These are phyloP conservation scores for Empis livida DNA, from an alignment of 2,888 invertebrate genomes.

Conservation along the genomic window DNA sequence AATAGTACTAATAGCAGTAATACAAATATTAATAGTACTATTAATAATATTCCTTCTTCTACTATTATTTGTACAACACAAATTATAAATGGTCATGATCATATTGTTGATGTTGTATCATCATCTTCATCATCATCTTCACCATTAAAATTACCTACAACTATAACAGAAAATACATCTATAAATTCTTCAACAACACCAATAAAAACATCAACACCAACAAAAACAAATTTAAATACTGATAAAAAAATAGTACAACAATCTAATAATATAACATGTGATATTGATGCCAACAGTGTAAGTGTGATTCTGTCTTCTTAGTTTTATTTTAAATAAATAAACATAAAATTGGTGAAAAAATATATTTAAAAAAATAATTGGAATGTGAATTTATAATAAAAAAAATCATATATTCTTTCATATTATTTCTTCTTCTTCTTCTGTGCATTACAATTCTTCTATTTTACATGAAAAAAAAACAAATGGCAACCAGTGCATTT, in stretches of 20 bases:
- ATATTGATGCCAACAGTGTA: constrained; percentile 13
- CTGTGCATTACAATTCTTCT: too few relatives aligned
- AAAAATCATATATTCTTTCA: too few relatives aligned
- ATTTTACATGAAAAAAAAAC: too few relatives aligned
- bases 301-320: constrained; percentile 3
- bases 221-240: constrained; percentile 18
- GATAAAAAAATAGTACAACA: constrained; percentile 19
- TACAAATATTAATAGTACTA: background rate
- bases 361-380: too few relatives aligned
- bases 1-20: background rate
- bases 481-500: too few relatives aligned
- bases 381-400: too few relatives aligned
- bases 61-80: background rate
- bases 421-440: too few relatives aligned
- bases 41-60: background rate
- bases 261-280: constrained; percentile 10
- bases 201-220: constrained; percentile 12
- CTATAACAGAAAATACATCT: constrained; percentile 8
- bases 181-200: constrained; percentile 7
- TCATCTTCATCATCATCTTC: constrained; percentile 3
- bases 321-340: too few relatives aligned
- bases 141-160: constrained; percentile 13
- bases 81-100: too few relatives aligned
- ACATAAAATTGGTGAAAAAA: too few relatives aligned
- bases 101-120: too few relatives aligned